phyloP scores from a whole-genome alignment of 2,797 vertebrate species.

The Esox masquinongy region DNA sequence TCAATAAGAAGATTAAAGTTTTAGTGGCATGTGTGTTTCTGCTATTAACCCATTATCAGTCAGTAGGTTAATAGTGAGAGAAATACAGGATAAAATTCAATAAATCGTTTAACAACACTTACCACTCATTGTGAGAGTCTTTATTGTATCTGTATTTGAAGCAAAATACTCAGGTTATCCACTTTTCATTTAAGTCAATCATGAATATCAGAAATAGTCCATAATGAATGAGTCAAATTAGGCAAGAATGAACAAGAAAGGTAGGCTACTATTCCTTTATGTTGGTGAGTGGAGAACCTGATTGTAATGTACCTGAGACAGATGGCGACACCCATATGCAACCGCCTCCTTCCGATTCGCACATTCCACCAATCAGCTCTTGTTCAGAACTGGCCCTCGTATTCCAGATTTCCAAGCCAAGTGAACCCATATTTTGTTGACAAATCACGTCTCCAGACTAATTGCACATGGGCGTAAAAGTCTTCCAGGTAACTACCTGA shows the following conservation, averaged over 20 bases:
- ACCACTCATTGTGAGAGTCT: conserved; percentile 61
- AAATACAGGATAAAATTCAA: background rate
- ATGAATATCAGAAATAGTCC: background rate
- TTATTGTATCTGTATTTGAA: background rate
- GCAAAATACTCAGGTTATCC: background rate
- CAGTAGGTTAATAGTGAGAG: background rate
- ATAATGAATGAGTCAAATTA: background rate
- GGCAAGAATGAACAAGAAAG: background rate
- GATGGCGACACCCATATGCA: conserved; percentile 20
- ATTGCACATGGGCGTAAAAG: too few relatives aligned
- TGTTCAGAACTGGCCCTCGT: background rate
- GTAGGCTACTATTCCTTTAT: background rate
- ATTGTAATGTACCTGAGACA: conserved; percentile 14
- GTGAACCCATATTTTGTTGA: too few relatives aligned
- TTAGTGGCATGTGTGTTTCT: too few relatives aligned
- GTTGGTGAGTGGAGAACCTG: background rate
- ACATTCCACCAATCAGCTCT: conserved; percentile 14
- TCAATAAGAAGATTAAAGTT: too few relatives aligned
- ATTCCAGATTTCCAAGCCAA: background rate
- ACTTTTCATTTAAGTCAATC: background rate
- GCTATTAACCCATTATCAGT: too few relatives aligned
- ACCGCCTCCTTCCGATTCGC: conserved; percentile 9
- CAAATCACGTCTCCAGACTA: too few relatives aligned
- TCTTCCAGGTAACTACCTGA: too few relatives aligned
- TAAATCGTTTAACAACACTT: conserved; percentile 21